phyloP scores from a whole-genome alignment of 35 echinoderm and acorn worm genomes.

The Heliocidaris erythrogramma region DNA sequence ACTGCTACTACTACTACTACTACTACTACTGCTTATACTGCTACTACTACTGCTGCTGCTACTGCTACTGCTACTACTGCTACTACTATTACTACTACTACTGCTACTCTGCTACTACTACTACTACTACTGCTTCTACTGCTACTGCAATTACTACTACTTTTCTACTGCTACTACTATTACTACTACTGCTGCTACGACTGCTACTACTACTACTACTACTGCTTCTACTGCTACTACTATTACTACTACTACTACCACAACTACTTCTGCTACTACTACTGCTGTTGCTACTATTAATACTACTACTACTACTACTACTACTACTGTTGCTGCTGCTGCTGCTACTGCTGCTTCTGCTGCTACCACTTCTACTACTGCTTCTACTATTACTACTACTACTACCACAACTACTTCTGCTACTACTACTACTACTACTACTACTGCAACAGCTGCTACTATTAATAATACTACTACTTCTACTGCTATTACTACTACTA shows the following conservation, averaged over 20 bases:
- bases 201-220: background rate
- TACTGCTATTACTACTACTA: background rate
- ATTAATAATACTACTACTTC: background rate
- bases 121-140: background rate
- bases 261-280: background rate
- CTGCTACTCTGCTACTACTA: background rate
- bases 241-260: background rate
- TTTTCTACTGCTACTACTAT: background rate
- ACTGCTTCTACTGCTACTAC: constrained; percentile 12
- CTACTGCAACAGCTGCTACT: background rate
- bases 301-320: constrained; percentile 14
- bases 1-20: background rate
- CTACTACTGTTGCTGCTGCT: background rate
- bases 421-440: background rate
- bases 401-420: background rate
- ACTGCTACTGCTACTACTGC: background rate
- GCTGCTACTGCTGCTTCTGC: background rate
- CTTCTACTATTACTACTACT: background rate
- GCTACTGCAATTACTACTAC: background rate
- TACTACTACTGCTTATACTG: background rate
- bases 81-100: too few species aligned
- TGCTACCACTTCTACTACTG: constrained; percentile 15
- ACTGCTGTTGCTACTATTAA: background rate
- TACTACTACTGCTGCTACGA: background rate
- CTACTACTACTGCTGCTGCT: background rate